Percentiles rank a stretch among this genome's conserved stretches.
phyloP scores from a whole-genome alignment of 1,140 invertebrate species.

The Meloidogyne chitwoodi region DNA sequence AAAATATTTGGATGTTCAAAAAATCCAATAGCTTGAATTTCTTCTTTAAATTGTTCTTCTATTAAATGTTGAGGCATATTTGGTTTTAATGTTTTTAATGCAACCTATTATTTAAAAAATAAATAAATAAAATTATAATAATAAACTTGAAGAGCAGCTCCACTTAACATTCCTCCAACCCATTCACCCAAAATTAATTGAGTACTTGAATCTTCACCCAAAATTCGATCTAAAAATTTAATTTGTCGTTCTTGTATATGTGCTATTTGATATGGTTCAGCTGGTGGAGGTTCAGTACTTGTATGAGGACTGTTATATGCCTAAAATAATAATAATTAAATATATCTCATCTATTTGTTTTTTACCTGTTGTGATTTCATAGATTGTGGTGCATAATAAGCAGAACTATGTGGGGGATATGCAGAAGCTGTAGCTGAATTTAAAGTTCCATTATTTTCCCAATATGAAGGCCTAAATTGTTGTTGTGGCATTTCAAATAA shows the following conservation, averaged over 20 bases:
- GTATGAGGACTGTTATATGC: constrained; percentile 35
- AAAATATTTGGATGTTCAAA: constrained; percentile 81
- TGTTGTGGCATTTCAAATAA: constrained; percentile 20
- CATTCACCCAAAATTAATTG: constrained; percentile 30
- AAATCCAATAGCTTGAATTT: constrained; percentile 79
- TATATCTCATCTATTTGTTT: background rate
- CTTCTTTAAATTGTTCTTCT: constrained; percentile 74
- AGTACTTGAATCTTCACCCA: constrained; percentile 41
- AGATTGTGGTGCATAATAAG: background rate
- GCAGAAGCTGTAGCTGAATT: background rate
- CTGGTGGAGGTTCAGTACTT: constrained; percentile 35
- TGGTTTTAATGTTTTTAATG: constrained; percentile 32
- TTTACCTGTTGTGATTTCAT: background rate
- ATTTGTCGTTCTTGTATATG: constrained; percentile 42
- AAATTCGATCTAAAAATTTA: constrained; percentile 25
- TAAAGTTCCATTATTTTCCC: background rate
- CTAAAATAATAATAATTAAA: background rate
- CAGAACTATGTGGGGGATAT: constrained; percentile 1
- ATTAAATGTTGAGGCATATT: constrained; percentile 66
- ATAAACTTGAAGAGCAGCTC: constrained; percentile 29
- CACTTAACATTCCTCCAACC: constrained; percentile 34
- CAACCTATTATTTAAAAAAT: constrained; percentile 16
- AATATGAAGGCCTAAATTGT: background rate
- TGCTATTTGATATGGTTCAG: constrained; percentile 44
- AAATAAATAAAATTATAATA: background rate